These are phyloP conservation scores for Aphelenchoides avenae DNA, from an alignment of 1,140 invertebrate genomes.

Conservation along the genomic window DNA sequence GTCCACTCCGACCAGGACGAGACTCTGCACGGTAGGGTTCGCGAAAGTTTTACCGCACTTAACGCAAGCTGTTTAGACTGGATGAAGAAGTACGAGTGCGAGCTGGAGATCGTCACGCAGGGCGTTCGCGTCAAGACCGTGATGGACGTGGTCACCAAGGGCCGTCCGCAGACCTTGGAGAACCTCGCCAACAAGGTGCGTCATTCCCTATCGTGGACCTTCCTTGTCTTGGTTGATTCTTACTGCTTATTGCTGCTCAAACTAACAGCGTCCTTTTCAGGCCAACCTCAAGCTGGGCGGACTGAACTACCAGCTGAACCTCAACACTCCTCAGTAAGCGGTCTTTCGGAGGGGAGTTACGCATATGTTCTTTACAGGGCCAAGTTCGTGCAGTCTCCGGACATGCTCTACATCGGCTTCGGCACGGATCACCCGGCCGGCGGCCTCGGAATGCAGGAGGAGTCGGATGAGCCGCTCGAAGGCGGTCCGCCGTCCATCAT, in stretches of 20 bases:
- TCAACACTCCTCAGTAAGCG: background rate
- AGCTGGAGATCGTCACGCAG: conserved; percentile 27
- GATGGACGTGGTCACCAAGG: conserved; percentile 10
- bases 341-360: too few relatives aligned
- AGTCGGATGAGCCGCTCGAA: background rate
- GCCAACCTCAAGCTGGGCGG: conserved; percentile 22
- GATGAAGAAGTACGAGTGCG: conserved; percentile 30
- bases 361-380: background rate
- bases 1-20: too few relatives aligned
- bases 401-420: conserved; percentile 22
- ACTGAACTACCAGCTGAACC: background rate
- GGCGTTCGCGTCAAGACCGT: conserved; percentile 30
- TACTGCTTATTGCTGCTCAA: too few relatives aligned
- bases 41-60: too few relatives aligned
- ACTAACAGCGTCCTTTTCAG: conserved; percentile 8
- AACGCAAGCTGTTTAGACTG: too few relatives aligned
- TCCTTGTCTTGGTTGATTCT: conserved; percentile 2
- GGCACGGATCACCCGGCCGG: conserved; percentile 21
- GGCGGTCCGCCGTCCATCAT: conserved; percentile 10
- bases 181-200: conserved; percentile 40
- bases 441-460: conserved; percentile 13
- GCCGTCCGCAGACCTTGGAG: conserved; percentile 25
- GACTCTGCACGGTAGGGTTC: too few relatives aligned
- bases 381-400: background rate
- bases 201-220: background rate